Base-by-base conservation (phyloP, 2,113 vertebrate species). In the Takifugu flavidus region DNA sequence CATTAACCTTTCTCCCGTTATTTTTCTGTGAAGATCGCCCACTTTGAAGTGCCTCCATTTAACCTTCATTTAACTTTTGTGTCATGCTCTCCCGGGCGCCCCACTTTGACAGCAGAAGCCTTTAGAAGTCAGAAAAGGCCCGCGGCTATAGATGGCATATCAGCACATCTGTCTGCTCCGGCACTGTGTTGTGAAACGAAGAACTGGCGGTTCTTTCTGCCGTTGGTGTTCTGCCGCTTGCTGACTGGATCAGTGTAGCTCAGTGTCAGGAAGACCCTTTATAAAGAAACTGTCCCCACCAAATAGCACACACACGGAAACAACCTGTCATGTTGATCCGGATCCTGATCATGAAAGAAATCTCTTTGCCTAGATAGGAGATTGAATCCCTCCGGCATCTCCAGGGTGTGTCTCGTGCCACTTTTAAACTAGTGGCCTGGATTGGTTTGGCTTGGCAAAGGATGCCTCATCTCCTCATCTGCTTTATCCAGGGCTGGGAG, bases 31-130 rank as follows among this genome's bases (percentile, higher is more conserved):
- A 61, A 78, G 86, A 82, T 83, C 75, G 72, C 83, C 83, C 74
- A 75, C 86, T 90, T 88, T 89, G 79, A 89, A 88, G 86, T 82
- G 84, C 78, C 72, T 85, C 83, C 83, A 77, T 88, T 90, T 89
- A 91, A 90, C 88, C 89, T 89, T 88, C 83, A 82, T 89, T 85
- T 67, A 80, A 87, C 86, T 85, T 87, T 82, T 70, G 84, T 85
- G 86, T 85, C 80, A 65, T 67, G 78, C 49, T 0, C 74, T 88
- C 86, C 82, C 80, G 31, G 65, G 80, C 59, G 71, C 75, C 65
- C 62, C 72, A 52, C 77, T 83, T 62, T 84, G 86, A 82, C 82
- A 86, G 81, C 56, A 31, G 77, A 78, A 81, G 84, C 79, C 86
- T 89, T 88, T 85, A 89, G 86, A 89, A 85, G 78, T 86, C 65